A percentile compares a stretch with the other conserved stretches of the same genome.
Conservation (phyloP, 2,888 invertebrate species). For the Leptopilina drosophilae region DNA sequence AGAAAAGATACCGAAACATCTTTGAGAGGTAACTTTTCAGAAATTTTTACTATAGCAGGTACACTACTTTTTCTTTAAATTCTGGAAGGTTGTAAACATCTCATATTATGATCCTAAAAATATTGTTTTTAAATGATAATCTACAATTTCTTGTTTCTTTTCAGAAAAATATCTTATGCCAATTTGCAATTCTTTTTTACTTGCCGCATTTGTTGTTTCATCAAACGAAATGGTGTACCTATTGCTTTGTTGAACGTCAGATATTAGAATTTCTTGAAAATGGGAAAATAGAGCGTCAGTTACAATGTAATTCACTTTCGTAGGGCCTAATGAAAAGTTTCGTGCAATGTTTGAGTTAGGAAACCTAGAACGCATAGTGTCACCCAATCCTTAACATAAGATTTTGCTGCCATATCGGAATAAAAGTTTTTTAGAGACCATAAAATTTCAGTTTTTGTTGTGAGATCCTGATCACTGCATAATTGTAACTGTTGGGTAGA, state of each 20-base stretch:
- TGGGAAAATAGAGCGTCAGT: background rate
- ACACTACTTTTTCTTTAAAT: background rate
- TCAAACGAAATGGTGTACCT: background rate
- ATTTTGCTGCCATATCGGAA: background rate
- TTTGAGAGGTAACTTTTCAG: background rate
- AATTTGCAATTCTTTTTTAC: background rate
- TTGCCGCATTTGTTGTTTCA: background rate
- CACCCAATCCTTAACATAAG: constrained; percentile 6
- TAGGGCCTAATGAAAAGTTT: background rate
- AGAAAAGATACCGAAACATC: constrained; percentile 3
- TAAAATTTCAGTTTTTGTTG: too few species aligned
- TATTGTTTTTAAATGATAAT: background rate
- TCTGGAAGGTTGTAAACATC: constrained; percentile 8
- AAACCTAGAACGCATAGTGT: background rate
- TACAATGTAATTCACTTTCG: background rate
- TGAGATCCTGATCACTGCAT: background rate
- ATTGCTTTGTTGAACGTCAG: background rate
- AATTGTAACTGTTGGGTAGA: constrained; percentile 1
- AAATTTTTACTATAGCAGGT: constrained; percentile 1
- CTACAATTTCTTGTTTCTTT: background rate
- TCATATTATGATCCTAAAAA: constrained; percentile 4
- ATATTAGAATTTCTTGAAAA: background rate
- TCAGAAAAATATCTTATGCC: constrained; percentile 6
- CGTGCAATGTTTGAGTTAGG: background rate
- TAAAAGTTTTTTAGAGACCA: too few species aligned